phyloP scores from a whole-genome alignment of 2,797 vertebrate species.

The Schizopygopsis pylzovi region DNA sequence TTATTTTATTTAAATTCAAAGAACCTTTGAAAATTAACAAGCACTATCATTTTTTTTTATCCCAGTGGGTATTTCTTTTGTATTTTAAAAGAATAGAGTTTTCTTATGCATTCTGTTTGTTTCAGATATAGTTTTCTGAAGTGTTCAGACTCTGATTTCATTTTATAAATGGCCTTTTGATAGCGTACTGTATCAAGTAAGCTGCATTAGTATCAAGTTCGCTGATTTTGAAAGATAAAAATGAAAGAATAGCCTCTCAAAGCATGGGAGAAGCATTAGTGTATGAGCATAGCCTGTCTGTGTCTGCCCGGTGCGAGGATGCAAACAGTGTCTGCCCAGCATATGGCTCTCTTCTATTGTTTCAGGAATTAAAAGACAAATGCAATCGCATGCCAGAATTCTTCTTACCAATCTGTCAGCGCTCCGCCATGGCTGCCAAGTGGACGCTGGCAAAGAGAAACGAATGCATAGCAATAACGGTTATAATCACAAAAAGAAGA shows the following conservation, averaged over 20 bases:
- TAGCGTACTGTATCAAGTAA: not conserved
- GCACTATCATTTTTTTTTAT: not conserved
- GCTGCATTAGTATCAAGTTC: not conserved
- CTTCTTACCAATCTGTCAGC: conserved; percentile 55
- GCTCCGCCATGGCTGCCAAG: conserved; percentile 36
- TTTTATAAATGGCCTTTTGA: conserved; percentile 3
- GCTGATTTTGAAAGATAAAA: conserved; percentile 12
- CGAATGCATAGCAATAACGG: conserved; percentile 30
- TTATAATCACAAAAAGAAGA: conserved; percentile 47
- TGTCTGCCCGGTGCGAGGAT: conserved; percentile 26
- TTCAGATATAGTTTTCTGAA: not conserved
- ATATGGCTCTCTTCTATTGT: conserved; percentile 62
- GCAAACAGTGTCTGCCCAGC: conserved; percentile 44
- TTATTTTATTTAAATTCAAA: too few relatives aligned
- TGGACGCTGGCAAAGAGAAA: conserved; percentile 55
- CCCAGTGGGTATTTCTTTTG: not conserved
- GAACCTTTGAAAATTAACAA: not conserved
- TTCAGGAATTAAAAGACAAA: conserved; percentile 57
- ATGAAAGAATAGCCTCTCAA: not conserved
- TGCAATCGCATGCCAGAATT: conserved; percentile 51
- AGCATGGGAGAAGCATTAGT: not conserved
- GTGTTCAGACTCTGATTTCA: not conserved
- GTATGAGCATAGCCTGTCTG: conserved; percentile 15
- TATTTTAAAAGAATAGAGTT: not conserved
- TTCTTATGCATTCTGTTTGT: not conserved